Conservation (phyloP, 2,113 vertebrate genomes). For the Bos javanicus region DNA sequence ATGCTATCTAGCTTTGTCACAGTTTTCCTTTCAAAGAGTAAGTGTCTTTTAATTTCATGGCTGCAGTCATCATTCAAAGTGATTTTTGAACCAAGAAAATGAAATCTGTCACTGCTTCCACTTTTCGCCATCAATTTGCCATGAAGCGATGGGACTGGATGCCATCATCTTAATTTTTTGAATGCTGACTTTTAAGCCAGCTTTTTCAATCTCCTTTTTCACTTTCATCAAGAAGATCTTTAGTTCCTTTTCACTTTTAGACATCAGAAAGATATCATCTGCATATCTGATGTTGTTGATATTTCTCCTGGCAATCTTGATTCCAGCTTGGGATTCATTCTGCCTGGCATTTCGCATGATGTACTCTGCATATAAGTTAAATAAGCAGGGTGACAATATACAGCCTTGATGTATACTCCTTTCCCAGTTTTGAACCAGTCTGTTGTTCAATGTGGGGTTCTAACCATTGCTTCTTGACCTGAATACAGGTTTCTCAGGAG, state of each 20-base stretch:
- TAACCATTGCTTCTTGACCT: background rate
- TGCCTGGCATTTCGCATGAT: background rate
- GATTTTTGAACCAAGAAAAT: background rate
- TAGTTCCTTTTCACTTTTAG: background rate
- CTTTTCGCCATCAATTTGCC: background rate
- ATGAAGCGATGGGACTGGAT: background rate
- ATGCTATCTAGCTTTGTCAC: background rate
- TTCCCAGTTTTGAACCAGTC: background rate
- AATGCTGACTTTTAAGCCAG: background rate
- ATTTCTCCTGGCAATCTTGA: background rate
- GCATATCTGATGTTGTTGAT: background rate
- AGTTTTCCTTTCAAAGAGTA: background rate
- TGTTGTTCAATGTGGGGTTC: background rate
- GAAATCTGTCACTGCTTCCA: background rate
- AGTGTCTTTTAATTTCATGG: background rate
- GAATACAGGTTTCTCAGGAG: background rate
- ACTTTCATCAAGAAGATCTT: background rate
- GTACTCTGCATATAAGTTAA: background rate
- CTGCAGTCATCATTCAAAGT: background rate
- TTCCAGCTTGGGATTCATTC: background rate
- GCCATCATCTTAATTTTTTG: background rate
- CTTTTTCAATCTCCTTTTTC: background rate
- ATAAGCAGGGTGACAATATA: background rate
- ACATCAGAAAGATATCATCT: background rate
- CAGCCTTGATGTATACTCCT: background rate